Percentiles rank a stretch among this genome's conserved stretches.
These are phyloP conservation scores for Pyrocephalus nanus DNA, from an alignment of 2,797 vertebrate genomes.

Conservation along the genomic window DNA sequence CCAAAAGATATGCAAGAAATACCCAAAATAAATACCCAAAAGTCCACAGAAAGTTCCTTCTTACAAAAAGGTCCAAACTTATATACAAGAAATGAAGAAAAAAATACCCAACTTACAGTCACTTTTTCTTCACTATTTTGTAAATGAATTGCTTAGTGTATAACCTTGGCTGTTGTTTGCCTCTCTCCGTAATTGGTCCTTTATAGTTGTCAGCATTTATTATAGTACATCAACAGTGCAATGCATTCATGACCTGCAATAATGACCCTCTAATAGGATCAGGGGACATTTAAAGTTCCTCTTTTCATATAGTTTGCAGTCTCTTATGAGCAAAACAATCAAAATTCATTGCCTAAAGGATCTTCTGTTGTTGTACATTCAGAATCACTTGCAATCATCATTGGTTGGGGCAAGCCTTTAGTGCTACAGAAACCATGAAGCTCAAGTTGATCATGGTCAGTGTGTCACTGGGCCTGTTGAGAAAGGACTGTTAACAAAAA, in stretches of 20 bases:
- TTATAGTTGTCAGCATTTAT: slow-evolving; percentile 69
- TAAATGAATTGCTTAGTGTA: slow-evolving; percentile 51
- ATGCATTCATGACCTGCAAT: slow-evolving; percentile 49
- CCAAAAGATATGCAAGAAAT: neutral
- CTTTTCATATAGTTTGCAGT: slow-evolving; percentile 69
- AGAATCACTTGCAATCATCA: slow-evolving; percentile 47
- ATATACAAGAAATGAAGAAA: neutral
- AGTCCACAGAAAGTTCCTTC: neutral
- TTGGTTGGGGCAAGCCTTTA: slow-evolving; percentile 35
- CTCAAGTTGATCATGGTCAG: slow-evolving; percentile 59
- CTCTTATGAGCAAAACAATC: slow-evolving; percentile 71
- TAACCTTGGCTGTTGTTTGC: slow-evolving; percentile 18
- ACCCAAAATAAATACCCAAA: neutral
- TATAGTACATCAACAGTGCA: slow-evolving; percentile 29
- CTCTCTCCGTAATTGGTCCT: slow-evolving; percentile 57
- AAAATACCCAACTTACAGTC: neutral
- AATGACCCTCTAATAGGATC: slow-evolving; percentile 64
- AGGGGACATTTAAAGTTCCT: slow-evolving; percentile 68
- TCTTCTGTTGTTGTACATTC: slow-evolving; percentile 41
- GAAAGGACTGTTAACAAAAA: slow-evolving; percentile 52
- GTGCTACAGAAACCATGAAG: slow-evolving; percentile 20
- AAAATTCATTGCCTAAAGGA: slow-evolving; percentile 70
- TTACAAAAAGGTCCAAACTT: neutral
- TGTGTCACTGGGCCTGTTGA: slow-evolving; percentile 54
- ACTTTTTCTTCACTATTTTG: slow-evolving; percentile 27